A percentile compares a stretch with the other conserved stretches of the same genome.
phyloP scores from a whole-genome alignment of 2,888 invertebrate species.

The Pristionchus japonicus region DNA sequence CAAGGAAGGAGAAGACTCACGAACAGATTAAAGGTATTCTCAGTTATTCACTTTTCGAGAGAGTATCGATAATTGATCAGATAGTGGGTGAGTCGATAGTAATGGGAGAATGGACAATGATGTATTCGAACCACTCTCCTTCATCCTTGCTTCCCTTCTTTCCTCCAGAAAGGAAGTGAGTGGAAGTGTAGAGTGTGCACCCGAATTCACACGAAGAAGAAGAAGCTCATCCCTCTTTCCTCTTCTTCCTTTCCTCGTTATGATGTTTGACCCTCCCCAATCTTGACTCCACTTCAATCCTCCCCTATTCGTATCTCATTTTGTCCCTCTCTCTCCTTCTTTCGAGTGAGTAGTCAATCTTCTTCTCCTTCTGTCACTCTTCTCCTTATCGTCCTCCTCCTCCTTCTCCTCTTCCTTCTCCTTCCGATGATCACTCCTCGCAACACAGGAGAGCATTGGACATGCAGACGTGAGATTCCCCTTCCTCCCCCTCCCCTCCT shows the following conservation, averaged over 20 bases:
- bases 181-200: neutral
- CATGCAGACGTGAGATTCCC: neutral
- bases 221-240: neutral
- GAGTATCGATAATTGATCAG: neutral
- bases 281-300: neutral
- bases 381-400: neutral
- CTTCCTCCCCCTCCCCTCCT: neutral
- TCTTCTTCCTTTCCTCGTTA: neutral
- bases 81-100: neutral
- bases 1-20: neutral
- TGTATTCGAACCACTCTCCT: neutral
- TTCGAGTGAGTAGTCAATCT: conserved; percentile 5
- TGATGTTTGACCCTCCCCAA: conserved; percentile 5
- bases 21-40: neutral
- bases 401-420: neutral
- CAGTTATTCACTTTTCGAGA: neutral
- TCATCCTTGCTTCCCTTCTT: neutral
- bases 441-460: neutral
- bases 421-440: neutral
- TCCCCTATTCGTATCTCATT: neutral
- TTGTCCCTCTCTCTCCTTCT: neutral
- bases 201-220: neutral
- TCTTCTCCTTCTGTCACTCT: neutral
- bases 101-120: neutral
- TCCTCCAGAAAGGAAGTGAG: neutral